phyloP scores from a whole-genome alignment of 2,113 vertebrate species.

The Coregonus clupeaformis region DNA sequence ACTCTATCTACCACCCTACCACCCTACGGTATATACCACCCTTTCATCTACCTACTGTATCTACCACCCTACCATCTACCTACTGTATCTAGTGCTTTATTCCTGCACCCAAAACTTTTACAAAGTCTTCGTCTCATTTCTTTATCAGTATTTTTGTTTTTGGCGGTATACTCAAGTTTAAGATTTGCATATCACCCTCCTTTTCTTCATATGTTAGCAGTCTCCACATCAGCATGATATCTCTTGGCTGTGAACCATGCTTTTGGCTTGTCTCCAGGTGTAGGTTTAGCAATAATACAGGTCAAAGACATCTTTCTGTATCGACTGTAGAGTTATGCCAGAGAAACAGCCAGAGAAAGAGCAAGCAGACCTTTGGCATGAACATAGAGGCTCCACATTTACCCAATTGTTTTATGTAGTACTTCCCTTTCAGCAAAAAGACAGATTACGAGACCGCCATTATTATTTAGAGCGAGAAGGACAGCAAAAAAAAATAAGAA shows the following conservation, averaged over 20 bases:
- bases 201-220: no score
- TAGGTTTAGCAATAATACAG: slow-evolving; percentile 35
- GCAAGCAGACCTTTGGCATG: background rate
- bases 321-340: slow-evolving; percentile 17
- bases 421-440: background rate
- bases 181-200: background rate
- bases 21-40: no score
- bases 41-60: no score
- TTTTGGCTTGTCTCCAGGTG: slow-evolving; percentile 11
- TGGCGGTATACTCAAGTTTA: no score
- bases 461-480: background rate
- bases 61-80: no score
- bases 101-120: no score
- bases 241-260: background rate
- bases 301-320: slow-evolving; percentile 33
- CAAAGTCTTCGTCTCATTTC: background rate
- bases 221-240: background rate
- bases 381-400: background rate
- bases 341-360: slow-evolving; percentile 22
- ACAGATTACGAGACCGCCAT: background rate
- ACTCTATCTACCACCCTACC: no score
- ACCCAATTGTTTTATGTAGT: background rate
- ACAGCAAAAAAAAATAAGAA: background rate
- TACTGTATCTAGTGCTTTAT: background rate
- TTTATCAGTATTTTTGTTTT: background rate